phyloP scores from a whole-genome alignment of 53 echinoderm and acorn worm species.

The Stichopus horrens region DNA sequence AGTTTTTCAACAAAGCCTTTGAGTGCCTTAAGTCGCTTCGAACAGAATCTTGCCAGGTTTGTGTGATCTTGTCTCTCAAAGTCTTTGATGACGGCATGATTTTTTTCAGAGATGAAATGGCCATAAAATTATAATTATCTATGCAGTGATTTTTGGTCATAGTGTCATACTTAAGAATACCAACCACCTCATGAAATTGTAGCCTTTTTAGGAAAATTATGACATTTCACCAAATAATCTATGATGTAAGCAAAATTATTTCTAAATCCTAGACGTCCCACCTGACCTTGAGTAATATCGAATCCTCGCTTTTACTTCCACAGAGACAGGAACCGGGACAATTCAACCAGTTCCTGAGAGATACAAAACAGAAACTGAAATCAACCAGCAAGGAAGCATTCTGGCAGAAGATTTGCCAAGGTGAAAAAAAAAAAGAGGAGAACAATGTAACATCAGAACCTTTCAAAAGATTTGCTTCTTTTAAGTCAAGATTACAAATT shows the following conservation, averaged over 20 bases:
- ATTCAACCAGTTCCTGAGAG: constrained; percentile 72
- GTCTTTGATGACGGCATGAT: neutral
- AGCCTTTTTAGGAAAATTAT: too few relatives aligned
- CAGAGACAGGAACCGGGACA: constrained; percentile 70
- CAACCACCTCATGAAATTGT: neutral
- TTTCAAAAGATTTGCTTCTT: too few relatives aligned
- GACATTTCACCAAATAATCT: too few relatives aligned
- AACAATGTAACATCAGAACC: neutral
- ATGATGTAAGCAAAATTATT: too few relatives aligned
- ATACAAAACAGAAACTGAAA: constrained; percentile 75
- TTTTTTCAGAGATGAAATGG: neutral
- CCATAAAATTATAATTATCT: too few relatives aligned
- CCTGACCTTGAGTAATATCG: neutral
- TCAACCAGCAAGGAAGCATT: constrained; percentile 70
- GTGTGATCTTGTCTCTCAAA: neutral
- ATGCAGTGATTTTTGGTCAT: too few relatives aligned
- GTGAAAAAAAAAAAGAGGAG: constrained; percentile 43
- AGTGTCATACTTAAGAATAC: too few relatives aligned
- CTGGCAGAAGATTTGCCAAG: constrained; percentile 70
- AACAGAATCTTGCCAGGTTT: constrained; percentile 68
- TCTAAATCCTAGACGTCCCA: too few relatives aligned
- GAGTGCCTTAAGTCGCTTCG: constrained; percentile 83
- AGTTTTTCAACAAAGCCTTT: constrained; percentile 80
- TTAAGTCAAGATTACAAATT: too few relatives aligned
- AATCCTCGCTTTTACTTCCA: neutral